These are phyloP conservation scores for Neopipo cinnamomea DNA, from an alignment of 2,113 vertebrate genomes.

Conservation along the genomic window DNA sequence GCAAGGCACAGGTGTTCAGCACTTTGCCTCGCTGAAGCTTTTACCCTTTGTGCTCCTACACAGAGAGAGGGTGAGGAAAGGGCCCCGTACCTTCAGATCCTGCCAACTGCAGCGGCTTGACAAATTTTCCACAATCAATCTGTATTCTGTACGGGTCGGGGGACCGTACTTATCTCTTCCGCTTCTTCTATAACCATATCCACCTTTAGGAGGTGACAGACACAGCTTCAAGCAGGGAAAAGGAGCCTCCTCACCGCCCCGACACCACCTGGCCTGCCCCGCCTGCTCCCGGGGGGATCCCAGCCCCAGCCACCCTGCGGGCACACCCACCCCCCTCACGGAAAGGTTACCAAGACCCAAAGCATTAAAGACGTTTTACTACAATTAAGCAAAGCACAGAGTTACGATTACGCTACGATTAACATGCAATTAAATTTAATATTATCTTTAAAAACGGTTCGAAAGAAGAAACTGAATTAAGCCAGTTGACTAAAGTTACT, in stretches of 20 bases:
- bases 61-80: conserved; percentile 43
- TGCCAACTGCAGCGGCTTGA: conserved; percentile 99
- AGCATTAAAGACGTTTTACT: conserved; percentile 5
- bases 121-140: conserved; percentile 97
- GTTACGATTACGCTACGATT: conserved; percentile 27
- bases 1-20: not conserved
- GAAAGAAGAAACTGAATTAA: conserved; percentile 71
- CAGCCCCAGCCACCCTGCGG: not conserved
- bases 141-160: conserved; percentile 94
- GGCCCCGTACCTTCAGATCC: conserved; percentile 89
- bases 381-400: conserved; percentile 11
- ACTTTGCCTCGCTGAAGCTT: not conserved
- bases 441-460: conserved; percentile 32
- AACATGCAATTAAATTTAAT: conserved; percentile 71
- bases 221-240: conserved; percentile 68
- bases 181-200: conserved; percentile 92
- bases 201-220: conserved; percentile 84
- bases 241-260: conserved; percentile 37
- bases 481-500: conserved; percentile 77
- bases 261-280: conserved; percentile 33
- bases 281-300: not conserved
- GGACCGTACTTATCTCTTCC: conserved; percentile 94
- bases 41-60: conserved; percentile 15
- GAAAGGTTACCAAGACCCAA: not conserved
- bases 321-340: not conserved